Conservation (phyloP, 2,113 vertebrate genomes). For the Hylia prasina region DNA sequence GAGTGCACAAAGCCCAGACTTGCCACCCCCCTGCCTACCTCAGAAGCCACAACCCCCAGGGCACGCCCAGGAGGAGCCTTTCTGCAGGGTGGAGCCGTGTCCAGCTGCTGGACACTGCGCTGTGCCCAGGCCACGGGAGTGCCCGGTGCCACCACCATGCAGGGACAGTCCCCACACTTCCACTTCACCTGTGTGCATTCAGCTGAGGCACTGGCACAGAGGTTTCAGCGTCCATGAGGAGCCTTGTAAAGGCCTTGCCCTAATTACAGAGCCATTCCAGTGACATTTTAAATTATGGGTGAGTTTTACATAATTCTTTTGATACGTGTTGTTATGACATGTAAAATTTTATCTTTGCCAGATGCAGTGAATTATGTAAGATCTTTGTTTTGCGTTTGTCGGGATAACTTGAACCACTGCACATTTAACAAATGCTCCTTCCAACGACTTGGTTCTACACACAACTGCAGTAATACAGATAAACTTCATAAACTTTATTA, state of each 20-base stretch:
- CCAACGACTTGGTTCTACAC: not conserved
- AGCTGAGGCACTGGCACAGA: not conserved
- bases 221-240: not conserved
- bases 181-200: not conserved
- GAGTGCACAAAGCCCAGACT: too few species aligned
- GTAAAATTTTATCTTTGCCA: constrained; percentile 26
- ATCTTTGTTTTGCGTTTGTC: constrained; percentile 19
- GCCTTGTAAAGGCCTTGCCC: constrained; percentile 29
- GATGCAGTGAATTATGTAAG: constrained; percentile 26
- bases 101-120: not conserved
- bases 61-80: not conserved
- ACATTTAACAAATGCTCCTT: not conserved
- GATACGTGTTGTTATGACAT: constrained; percentile 22
- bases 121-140: not conserved
- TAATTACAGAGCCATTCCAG: constrained; percentile 39
- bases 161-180: not conserved
- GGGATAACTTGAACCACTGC: not conserved
- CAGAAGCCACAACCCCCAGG: not conserved
- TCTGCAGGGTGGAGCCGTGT: not conserved
- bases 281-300: constrained; percentile 56
- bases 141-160: not conserved
- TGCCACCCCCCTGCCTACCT: not conserved
- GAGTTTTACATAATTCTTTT: constrained; percentile 46
- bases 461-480: not conserved
- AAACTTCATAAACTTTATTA: not conserved